Evolutionary conservation across 2,888 invertebrate species (phyloP), one percentile per base, ranked within the genome.

Genomic region (Netelia virgata): DNA sequence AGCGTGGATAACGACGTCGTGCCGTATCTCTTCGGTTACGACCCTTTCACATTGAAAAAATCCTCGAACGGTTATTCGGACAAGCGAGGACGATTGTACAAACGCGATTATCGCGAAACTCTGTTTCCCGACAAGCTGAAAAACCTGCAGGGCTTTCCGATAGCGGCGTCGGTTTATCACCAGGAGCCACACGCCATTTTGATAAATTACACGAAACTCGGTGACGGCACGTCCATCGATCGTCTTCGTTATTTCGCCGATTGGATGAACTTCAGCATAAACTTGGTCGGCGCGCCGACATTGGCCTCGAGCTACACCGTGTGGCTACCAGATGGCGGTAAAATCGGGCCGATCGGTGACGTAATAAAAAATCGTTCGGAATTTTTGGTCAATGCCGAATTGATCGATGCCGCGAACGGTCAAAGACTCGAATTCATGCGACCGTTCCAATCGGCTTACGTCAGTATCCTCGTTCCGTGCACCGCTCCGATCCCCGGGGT

Each of bases 131-230:
- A 83, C 64, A 87, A 87, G 47, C 43, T 85, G 1, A 75, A 36
- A n/a, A 77, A 88, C 78, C 77, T 88, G n/a, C 75, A 83, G 3
- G 82, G 85, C 6, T 79, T 81, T 47, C 83, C 84, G 3, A 83
- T 88, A 55, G 50, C 69, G 0, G 70, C 87, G 3, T 86, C 88
- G 1, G 61, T 88, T 11, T 88, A 86, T 57, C 64, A 84, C 1
- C 63, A 66, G 3, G 55, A 68, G 9, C 82, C 84, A 0, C 78
- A 80, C 64, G 41, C 63, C 11, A 66, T 82, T 8, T 18, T 85
- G 50, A 59, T 14, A 0, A 68, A 85, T 28, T 36, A 68, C 59
- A 86, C 83, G 6, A 36, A 63, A n/a, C 36, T 84, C 3, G 74
- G 63, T 10, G 16, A 28, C 11, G 85, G 86, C 5, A 18, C 47